These are phyloP conservation scores for Chloroceryle aenea DNA, from an alignment of 2,113 vertebrate species.

Conservation along the genomic window DNA sequence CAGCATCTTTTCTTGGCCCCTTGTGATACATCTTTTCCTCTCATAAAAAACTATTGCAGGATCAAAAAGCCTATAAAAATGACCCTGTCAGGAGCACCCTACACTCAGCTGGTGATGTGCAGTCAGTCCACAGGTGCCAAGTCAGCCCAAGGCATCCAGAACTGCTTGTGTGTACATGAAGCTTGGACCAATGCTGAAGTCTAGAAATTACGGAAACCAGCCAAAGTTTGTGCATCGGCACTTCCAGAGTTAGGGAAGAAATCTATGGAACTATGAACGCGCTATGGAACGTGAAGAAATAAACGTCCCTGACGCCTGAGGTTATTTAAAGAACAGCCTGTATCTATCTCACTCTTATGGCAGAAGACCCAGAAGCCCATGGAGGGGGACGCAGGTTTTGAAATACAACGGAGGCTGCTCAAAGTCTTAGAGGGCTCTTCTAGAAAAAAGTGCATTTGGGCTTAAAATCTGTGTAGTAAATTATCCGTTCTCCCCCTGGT, in stretches of 20 bases:
- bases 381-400: background rate
- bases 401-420: background rate
- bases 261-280: background rate
- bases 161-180: background rate
- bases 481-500: conserved; percentile 61
- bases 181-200: background rate
- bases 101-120: background rate
- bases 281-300: background rate
- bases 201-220: background rate
- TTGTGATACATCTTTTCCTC: conserved; percentile 14
- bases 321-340: background rate
- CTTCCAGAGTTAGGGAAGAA: background rate
- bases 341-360: background rate
- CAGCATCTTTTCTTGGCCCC: conserved; percentile 48
- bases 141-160: background rate
- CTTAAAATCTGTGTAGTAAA: conserved; percentile 60
- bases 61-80: background rate
- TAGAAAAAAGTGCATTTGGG: background rate
- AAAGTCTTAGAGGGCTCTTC: background rate
- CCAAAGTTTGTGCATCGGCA: background rate
- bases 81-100: background rate
- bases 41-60: background rate
- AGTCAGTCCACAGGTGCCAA: background rate
- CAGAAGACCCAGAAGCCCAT: background rate
- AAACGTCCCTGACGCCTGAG: background rate